Base-by-base conservation (phyloP, 2,797 vertebrate genomes). In the Bovichtus diacanthus region DNA sequence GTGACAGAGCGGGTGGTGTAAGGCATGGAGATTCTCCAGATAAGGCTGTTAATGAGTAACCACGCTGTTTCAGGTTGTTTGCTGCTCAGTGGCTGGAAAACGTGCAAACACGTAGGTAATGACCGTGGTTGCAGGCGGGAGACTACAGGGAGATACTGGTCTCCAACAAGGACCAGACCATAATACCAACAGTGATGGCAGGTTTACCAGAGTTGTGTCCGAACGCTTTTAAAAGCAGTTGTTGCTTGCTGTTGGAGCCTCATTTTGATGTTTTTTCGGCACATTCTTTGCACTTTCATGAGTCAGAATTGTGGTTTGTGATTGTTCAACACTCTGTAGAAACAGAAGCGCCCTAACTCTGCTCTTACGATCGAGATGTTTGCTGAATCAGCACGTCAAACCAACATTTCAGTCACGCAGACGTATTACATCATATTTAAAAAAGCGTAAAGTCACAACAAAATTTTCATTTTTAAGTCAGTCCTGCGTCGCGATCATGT, bases 31-130 rank as follows among this genome's bases (percentile, higher is more conserved):
- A 93, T 93, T 82, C 81, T 86, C 60, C 80, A 87, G 88, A 93
- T 92, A 88, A 83, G 74, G 63, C 66, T 34, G 92, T 94, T 89
- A 94, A 95, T 95, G 73, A 93, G 86, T 95, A 94, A 93, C 90
- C 8, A 44, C 18, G 76, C 80, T 77, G 86, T 90, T 92, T 88
- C 89, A 82, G 80, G 79, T 82, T 78, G 86, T 94, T 95, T 95
- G 91, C 92, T 91, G 83, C 90, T 78, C 91, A 91, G 84, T 90
- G 83, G 83, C 86, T 92, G 88, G 92, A 93, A 95, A 94, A 92
- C 87, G 91, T 55, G 89, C 84, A 94, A 93, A 93, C 88, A 90
- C 3, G 3, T 70, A 60, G 85, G 63, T 92, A 93, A 93, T 92
- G 90, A 88, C 76, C 59, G 54, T 58, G 62, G 70, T 51, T 76